These are phyloP conservation scores for Prionailurus viverrinus DNA, from an alignment of 2,113 vertebrate species.

Conservation along the genomic window DNA sequence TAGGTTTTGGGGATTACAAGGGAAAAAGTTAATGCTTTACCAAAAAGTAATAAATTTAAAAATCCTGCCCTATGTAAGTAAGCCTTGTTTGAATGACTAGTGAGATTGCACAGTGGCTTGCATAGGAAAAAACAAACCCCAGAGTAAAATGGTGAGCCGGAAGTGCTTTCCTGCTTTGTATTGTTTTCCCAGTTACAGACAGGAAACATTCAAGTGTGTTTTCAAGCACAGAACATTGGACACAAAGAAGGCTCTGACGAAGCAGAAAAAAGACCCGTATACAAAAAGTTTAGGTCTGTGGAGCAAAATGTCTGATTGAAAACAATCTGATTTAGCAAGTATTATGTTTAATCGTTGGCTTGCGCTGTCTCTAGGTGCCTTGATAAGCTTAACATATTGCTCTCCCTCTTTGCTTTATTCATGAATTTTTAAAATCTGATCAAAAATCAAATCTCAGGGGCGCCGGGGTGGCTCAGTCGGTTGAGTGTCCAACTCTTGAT, in stretches of 20 bases:
- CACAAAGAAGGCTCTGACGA: slow-evolving; percentile 64
- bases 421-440: background rate
- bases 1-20: background rate
- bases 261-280: slow-evolving; percentile 16
- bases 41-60: background rate
- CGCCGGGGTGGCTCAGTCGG: rapidly evolving
- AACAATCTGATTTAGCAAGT: background rate
- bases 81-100: background rate
- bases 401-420: background rate
- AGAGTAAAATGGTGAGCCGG: slow-evolving; percentile 39
- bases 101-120: background rate
- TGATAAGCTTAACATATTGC: background rate
- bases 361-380: background rate
- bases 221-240: slow-evolving; percentile 41
- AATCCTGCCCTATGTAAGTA: background rate
- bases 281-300: background rate
- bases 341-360: background rate
- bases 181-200: slow-evolving; percentile 75
- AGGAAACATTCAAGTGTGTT: slow-evolving; percentile 73
- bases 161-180: slow-evolving; percentile 76
- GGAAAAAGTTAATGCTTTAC: background rate
- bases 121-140: slow-evolving; percentile 77
- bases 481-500: background rate
- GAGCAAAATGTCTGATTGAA: background rate
- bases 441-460: background rate